A percentile compares a stretch with the other conserved stretches of the same genome.
phyloP scores from a whole-genome alignment of 2,797 vertebrate genomes.

The Myoxocephalus aenaeus region DNA sequence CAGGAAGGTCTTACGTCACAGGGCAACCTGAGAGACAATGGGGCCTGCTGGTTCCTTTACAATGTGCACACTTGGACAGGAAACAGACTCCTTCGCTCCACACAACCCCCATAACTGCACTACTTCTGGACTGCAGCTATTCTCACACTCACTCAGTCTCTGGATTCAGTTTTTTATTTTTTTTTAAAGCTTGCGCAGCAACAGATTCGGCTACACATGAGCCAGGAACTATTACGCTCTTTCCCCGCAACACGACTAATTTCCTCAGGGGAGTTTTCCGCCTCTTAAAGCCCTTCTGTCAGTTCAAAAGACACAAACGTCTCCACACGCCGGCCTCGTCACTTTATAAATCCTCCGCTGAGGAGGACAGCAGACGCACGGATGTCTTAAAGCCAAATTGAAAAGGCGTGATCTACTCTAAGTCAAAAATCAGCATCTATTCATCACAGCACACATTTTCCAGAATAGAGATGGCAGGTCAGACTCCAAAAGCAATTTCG shows the following conservation, averaged over 20 bases:
- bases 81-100: slow-evolving; percentile 60
- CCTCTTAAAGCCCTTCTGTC: slow-evolving; percentile 50
- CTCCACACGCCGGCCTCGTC: slow-evolving; percentile 37
- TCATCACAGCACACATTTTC: slow-evolving; percentile 41
- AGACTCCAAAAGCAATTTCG: slow-evolving; percentile 48
- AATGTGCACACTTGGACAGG: slow-evolving; percentile 70
- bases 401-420: slow-evolving; percentile 9
- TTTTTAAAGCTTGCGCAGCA: slow-evolving; percentile 2
- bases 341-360: slow-evolving; percentile 63
- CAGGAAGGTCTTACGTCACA: slow-evolving; percentile 77
- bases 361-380: slow-evolving; percentile 59
- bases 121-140: slow-evolving; percentile 18
- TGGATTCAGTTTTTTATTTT: slow-evolving; percentile 8
- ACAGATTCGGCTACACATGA: slow-evolving; percentile 13
- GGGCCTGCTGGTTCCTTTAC: slow-evolving; percentile 67
- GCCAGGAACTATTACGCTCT: slow-evolving; percentile 37
- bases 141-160: slow-evolving; percentile 68
- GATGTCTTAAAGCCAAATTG: slow-evolving; percentile 44
- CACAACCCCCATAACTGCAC: slow-evolving; percentile 51
- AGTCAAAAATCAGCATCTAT: slow-evolving; percentile 35
- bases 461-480: slow-evolving; percentile 49
- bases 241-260: slow-evolving; percentile 51
- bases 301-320: slow-evolving; percentile 53
- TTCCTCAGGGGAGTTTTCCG: slow-evolving; percentile 50
- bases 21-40: slow-evolving; percentile 74